These are phyloP conservation scores for Hirtodrosophila confusa DNA, from an alignment of 2,888 invertebrate species.

Conservation along the genomic window DNA sequence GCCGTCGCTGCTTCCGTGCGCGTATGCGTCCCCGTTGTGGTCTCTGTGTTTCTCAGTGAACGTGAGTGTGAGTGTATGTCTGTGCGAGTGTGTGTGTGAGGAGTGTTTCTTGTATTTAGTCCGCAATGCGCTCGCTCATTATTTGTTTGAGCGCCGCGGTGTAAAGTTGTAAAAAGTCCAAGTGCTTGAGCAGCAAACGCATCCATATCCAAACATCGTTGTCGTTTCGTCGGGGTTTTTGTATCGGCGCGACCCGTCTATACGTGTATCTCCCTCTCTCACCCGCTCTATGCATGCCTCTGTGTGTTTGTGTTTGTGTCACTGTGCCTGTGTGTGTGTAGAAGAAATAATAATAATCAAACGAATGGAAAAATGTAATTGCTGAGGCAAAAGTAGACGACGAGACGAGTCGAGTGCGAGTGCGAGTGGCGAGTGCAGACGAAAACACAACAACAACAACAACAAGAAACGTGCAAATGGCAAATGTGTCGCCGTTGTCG, in stretches of 20 bases:
- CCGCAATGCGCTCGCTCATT: conserved; percentile 81
- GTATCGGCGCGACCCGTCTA: conserved; percentile 42
- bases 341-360: conserved; percentile 72
- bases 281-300: conserved; percentile 41
- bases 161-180: conserved; percentile 83
- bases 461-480: conserved; percentile 65
- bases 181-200: conserved; percentile 71
- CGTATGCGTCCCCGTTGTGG: conserved; percentile 65
- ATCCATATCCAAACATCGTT: conserved; percentile 61
- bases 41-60: conserved; percentile 49
- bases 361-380: conserved; percentile 76
- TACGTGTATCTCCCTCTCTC: conserved; percentile 41
- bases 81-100: conserved; percentile 61
- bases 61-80: conserved; percentile 29
- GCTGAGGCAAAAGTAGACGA: conserved; percentile 62
- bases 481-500: conserved; percentile 57
- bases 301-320: conserved; percentile 19
- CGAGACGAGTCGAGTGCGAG: conserved; percentile 33
- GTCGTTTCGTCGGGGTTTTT: conserved; percentile 50
- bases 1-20: conserved; percentile 66
- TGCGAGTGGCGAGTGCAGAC: conserved; percentile 49
- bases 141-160: conserved; percentile 83
- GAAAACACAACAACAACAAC: conserved; percentile 33
- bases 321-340: conserved; percentile 31
- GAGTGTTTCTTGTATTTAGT: conserved; percentile 79